Base-by-base conservation (phyloP, 2,113 vertebrate genomes). In the Lamprotornis superbus region DNA sequence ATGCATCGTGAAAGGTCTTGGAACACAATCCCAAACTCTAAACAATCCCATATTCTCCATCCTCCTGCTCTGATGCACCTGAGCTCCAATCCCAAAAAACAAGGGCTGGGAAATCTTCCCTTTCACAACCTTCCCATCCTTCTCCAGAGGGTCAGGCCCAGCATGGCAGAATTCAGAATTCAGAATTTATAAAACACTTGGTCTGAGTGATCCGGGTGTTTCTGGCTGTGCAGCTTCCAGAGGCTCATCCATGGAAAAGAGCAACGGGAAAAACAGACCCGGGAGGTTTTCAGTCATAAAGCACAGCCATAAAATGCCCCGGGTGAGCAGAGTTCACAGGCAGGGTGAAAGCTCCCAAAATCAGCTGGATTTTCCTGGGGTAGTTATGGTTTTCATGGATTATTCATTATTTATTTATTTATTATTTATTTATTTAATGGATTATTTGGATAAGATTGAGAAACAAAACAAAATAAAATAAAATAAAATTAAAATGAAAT, bases 1-100 rank as follows among this genome's bases (percentile, higher is more conserved):
- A 88, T 57, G 46, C 37, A 12, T 37, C 31, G 9, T 59, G 75
- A 85, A 85, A 91, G 85, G 37, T 12, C 94, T 95, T 94, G 83
- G 92, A 88, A 69, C 1, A 2, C 49, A 27, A 65, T 18, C 85
- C 94, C 92, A 93, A 79, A 37, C 57, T 79, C 49, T 61, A 30
- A 96, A 49, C 61, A 65, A 49, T 92, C 71, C 85, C 87, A 49
- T 3, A 52, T 64, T 65, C 78, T 63, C 28, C n/a, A 15, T 61
- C 19, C 55, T 82, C 84, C 82, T 27, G 44, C 90, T 87, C 63
- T 40, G 70, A 79, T 85, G 84, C 90, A 96, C 95, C 96, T 93
- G 96, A 97, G 82, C 92, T 68, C 44, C 17, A 5, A 37, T 90
- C 80, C 95, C 71, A 46, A 40, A 13, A 90, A 93, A 40, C 5